Percentiles rank a stretch among this genome's conserved stretches.
Conservation (phyloP, 2,797 vertebrate species). For the Sebastes steindachneri region DNA sequence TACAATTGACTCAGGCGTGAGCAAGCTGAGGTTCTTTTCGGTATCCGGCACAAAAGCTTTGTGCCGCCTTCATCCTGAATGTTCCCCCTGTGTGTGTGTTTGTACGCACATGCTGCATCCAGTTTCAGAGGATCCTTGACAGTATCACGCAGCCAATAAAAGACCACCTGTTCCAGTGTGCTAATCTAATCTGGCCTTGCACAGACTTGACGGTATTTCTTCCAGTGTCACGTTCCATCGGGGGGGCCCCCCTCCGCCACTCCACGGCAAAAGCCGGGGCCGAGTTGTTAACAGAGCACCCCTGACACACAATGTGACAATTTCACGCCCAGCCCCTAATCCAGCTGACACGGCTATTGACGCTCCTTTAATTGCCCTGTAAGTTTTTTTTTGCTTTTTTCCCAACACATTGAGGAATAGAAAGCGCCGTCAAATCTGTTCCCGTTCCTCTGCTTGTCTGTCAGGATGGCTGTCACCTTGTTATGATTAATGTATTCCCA, state of each 20-base stretch:
- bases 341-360: constrained; percentile 77
- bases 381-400: constrained; percentile 59
- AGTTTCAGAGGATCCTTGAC: constrained; percentile 78
- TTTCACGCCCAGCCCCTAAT: constrained; percentile 81
- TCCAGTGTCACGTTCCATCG: constrained; percentile 75
- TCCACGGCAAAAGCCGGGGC: constrained; percentile 62
- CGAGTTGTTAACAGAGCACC: constrained; percentile 76
- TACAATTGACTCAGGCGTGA: constrained; percentile 64
- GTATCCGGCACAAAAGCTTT: constrained; percentile 59
- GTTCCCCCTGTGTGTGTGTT: constrained; percentile 22
- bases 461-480: constrained; percentile 71
- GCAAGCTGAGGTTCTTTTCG: constrained; percentile 52
- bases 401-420: constrained; percentile 63
- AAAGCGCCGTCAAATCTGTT: constrained; percentile 68
- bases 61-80: constrained; percentile 49
- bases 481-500: constrained; percentile 81
- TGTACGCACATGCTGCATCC: constrained; percentile 61
- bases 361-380: constrained; percentile 78
- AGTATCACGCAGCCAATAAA: constrained; percentile 83
- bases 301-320: constrained; percentile 80
- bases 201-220: constrained; percentile 70
- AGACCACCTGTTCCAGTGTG: constrained; percentile 83
- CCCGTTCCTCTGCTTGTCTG: constrained; percentile 64
- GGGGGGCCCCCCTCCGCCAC: constrained; percentile 30
- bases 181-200: constrained; percentile 83